Base-by-base conservation (phyloP, 2,888 invertebrate genomes). In the Dichetophora obliterata region DNA sequence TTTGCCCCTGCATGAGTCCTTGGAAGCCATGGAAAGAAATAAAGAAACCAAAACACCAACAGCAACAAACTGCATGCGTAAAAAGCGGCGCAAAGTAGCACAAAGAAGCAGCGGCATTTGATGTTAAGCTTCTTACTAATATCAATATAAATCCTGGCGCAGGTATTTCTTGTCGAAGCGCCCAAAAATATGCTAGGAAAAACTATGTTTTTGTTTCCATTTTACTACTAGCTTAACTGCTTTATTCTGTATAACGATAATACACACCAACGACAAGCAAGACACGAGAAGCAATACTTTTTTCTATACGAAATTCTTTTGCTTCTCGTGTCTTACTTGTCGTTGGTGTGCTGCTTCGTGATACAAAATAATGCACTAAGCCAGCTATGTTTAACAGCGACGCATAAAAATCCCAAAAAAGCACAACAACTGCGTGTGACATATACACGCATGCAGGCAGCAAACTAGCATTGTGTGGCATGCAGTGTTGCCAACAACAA, bases 71-170 rank as follows among this genome's bases (percentile, higher is more conserved):
- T 19, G 3, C 37, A 37, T 9, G 19, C 16, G 34, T 16, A 65
- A 65, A 65, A 54, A 34, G 14, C 9, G 16, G 3, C 31, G 31
- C 31, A 31, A 31, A 31, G 31, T 31, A 31, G 3, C 14, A 9
- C 19, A 22, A 48, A 43, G n/a, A 37, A 48, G 24, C 19, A 48
- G 31, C 24, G 9, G 54, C 19, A 71, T 43, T 54, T 59, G 6
- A 71, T 43, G 71, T 57, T 71, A 71, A 71, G 59, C 50, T 34
- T 37, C 59, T 71, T 43, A 59, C 37, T 71, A 71, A 59, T 71
- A 71, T 19, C 71, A 59, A 71, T 59, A 71, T 59, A 71, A 57
- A 43, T 37, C 43, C 59, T 43, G 5, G 5, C 37, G 22, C 70
- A 70, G 52, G 52, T 70, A 54, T 54, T 31, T 34, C 34, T 34